Evolutionary conservation across 1,140 invertebrate genomes (phyloP).

Genomic region (Calliphora vicina): DNA sequence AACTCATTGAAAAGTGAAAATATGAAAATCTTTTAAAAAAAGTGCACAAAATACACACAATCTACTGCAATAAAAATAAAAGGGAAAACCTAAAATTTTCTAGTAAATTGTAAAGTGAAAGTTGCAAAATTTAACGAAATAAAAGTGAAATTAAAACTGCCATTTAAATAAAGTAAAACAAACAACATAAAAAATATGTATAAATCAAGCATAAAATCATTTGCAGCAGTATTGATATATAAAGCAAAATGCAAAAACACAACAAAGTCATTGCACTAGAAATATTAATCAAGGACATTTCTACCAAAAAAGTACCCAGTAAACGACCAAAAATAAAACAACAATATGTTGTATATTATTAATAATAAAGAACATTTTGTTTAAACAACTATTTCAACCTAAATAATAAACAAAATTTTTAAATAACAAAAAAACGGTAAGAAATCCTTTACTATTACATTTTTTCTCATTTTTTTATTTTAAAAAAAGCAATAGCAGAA

Average conservation of each 20-base stretch:
- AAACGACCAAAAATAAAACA: not conserved
- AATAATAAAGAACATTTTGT: not conserved
- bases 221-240: not conserved
- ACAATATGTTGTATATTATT: constrained; percentile 2
- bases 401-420: not conserved
- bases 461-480: not conserved
- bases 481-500: not conserved
- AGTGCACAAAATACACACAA: too few relatives aligned
- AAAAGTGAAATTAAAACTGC: not conserved
- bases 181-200: not conserved
- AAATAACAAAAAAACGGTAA: not conserved
- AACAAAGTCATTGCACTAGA: constrained; percentile 31
- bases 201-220: not conserved
- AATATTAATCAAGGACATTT: constrained; percentile 26
- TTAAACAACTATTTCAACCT: not conserved
- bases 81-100: too few relatives aligned
- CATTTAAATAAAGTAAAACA: not conserved
- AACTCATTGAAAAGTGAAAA: not conserved
- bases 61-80: too few relatives aligned
- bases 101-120: not conserved
- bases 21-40: too few relatives aligned
- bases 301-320: not conserved
- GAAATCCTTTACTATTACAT: not conserved
- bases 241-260: not conserved
- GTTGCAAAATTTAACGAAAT: not conserved